A percentile compares a stretch with the other conserved stretches of the same genome.
Evolutionary conservation across 2,888 invertebrate species (phyloP).

Genomic region (Platycnemis pennipes): DNA sequence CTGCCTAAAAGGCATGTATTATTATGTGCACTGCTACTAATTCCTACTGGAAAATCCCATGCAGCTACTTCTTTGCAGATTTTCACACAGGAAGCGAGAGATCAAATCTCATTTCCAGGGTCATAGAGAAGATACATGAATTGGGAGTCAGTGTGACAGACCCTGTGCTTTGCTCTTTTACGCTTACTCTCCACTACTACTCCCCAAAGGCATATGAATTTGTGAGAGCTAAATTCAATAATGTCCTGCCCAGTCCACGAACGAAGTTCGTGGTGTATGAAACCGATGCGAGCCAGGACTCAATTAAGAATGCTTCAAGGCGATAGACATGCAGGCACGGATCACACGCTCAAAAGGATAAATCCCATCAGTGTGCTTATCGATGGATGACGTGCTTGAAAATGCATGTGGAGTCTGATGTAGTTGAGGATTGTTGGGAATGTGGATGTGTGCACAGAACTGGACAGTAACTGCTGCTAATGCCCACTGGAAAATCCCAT

Average conservation of each 20-base stretch:
- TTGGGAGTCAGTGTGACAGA: background rate
- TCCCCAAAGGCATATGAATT: conserved; percentile 31
- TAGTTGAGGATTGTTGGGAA: background rate
- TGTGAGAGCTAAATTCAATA: background rate
- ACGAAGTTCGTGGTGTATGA: conserved; percentile 23
- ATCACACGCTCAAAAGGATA: background rate
- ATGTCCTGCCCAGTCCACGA: background rate
- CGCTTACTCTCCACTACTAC: background rate
- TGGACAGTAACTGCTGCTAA: background rate
- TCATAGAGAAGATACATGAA: too few relatives aligned
- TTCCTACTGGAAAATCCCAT: background rate
- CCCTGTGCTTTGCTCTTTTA: background rate
- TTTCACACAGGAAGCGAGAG: background rate
- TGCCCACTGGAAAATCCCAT: background rate
- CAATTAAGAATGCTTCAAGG: background rate
- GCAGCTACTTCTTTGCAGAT: conserved; percentile 13
- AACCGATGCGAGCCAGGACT: background rate
- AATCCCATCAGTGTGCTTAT: background rate
- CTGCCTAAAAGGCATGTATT: background rate
- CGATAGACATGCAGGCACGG: background rate
- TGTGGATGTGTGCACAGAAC: conserved; percentile 29
- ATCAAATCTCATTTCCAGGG: background rate
- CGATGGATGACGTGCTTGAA: background rate
- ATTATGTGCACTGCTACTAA: conserved; percentile 18
- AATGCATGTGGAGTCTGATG: background rate